phyloP scores from a whole-genome alignment of 2,888 invertebrate species.

The Tipula confusa region DNA sequence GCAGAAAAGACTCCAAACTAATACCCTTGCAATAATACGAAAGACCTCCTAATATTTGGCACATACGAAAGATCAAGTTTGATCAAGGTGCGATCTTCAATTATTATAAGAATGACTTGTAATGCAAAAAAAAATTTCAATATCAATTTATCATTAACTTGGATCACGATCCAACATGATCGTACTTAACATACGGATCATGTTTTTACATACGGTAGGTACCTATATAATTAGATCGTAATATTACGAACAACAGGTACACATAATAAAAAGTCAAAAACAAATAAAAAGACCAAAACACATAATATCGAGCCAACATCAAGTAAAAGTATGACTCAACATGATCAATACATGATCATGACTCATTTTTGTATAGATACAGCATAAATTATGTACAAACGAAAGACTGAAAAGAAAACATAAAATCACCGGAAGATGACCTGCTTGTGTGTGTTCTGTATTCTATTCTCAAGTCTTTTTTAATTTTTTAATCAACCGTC shows the following conservation, averaged over 20 bases:
- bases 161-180: background rate
- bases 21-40: no score
- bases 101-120: no score
- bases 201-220: background rate
- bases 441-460: slow-evolving; percentile 5
- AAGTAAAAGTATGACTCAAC: slow-evolving; percentile 9
- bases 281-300: background rate
- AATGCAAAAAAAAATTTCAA: no score
- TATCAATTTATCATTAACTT: no score
- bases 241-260: background rate
- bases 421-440: slow-evolving; percentile 25
- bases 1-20: no score
- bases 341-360: slow-evolving; percentile 14
- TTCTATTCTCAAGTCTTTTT: background rate
- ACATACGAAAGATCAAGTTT: no score
- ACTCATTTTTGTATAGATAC: background rate
- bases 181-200: background rate
- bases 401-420: background rate
- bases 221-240: background rate
- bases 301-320: background rate
- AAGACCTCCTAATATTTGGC: no score
- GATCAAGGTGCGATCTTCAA: no score
- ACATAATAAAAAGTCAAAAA: background rate
- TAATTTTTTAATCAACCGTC: background rate
- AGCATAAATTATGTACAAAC: background rate